phyloP scores from a whole-genome alignment of 2,113 vertebrate genomes.

The Pygoscelis adeliae region DNA sequence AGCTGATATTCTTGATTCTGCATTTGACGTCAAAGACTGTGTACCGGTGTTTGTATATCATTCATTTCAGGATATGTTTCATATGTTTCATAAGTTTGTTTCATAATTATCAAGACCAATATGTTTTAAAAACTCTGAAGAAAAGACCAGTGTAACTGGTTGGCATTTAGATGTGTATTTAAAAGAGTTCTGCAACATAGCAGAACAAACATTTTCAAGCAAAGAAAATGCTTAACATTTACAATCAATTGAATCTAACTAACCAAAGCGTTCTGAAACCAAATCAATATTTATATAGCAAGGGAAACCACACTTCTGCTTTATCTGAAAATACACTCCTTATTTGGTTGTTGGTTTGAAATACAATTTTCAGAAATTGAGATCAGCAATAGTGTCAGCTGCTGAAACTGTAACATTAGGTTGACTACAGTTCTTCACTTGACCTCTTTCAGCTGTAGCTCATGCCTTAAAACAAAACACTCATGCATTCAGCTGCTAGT shows the following conservation, averaged over 20 bases:
- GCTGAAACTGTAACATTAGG: slow-evolving; percentile 18
- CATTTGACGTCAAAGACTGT: neutral
- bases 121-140: neutral
- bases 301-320: neutral
- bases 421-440: neutral
- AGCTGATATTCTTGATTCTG: neutral
- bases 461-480: neutral
- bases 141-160: neutral
- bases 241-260: neutral
- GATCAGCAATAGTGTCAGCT: slow-evolving; percentile 4
- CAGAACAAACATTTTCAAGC: neutral
- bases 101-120: neutral
- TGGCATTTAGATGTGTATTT: neutral
- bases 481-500: neutral
- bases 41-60: neutral
- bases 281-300: neutral
- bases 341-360: neutral
- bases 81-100: neutral
- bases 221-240: neutral
- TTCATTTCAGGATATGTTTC: neutral
- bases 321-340: neutral
- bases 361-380: slow-evolving; percentile 38
- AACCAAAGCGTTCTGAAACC: neutral
- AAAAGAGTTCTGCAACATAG: neutral
- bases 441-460: neutral